Evolutionary conservation across 2,797 vertebrate genomes (phyloP), one percentile per base, ranked within the genome.

Genomic region (Limnodromus scolopaceus): DNA sequence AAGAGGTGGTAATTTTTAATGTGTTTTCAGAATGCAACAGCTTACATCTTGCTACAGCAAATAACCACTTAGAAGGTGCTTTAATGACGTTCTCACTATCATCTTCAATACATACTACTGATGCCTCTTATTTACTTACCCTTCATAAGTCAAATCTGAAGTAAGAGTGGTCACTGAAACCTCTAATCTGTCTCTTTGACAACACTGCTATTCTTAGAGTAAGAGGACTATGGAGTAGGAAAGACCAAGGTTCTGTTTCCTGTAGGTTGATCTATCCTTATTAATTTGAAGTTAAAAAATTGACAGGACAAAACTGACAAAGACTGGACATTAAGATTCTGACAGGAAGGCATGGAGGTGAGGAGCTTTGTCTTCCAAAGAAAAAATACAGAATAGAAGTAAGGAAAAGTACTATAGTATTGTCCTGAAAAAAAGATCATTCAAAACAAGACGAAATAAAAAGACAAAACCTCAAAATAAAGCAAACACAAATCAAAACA

Each of bases 401-500:
- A 5, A 41, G 6, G 2, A 64, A 13, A 57, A 75, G 18, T 38
- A 43, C 11, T 72, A 61, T 23, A 27, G 1, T 34, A 34, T 16
- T 69, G 28, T 46, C 15, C 14, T 46, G 20, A 20, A 34, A 74
- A 60, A 61, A 61, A 13, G 1, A 3, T 7, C 34, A 30, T 61
- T 45, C 4, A n/a, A 66, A 64, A 12, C 11, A 49, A 57, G 36
- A 20, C 10, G 19, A 65, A 39, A 48, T 3, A 39, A 60, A 70
- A 30, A 3, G 4, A 24, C 8, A 66, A 66, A 83, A 15, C 0
- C 8, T 2, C 13, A 20, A 65, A 86, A 58, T 5, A 28, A 64
- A 51, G 0, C 23, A 61, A 64, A 5, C 2, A 43, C 49, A 46
- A 53, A 1, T 1, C 6, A 11, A 54, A 72, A 5, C 19, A 16